Base-by-base conservation (phyloP, 2,888 invertebrate species). In the Athrips mouffetella region DNA sequence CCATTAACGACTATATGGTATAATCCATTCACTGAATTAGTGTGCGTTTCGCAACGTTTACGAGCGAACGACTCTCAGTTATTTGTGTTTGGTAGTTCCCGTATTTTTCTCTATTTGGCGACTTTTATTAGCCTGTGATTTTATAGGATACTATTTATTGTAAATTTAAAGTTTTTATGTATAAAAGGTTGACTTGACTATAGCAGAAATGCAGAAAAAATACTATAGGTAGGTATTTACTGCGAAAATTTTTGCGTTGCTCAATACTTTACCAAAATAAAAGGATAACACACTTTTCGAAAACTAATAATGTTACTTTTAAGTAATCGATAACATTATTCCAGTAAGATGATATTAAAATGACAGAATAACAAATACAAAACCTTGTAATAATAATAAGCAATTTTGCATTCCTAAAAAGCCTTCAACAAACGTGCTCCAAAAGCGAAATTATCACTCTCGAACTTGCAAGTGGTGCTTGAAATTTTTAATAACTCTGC, bases 401-500 rank as follows among this genome's bases (percentile, higher is more conserved):
- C n/a, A n/a, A n/a, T n/a, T n/a, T n/a, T n/a, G n/a, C n/a, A n/a
- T n/a, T n/a, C n/a, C n/a, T n/a, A n/a, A n/a, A n/a, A n/a, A n/a
- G n/a, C n/a, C 5, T 23, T 23, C 7, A 5, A 23, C 35, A 35
- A 8, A 35, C 18, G 35, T 35, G 35, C 20, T 18, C 15, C 35
- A 18, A 20, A 35, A 18, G 8, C 35, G 18, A 18, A 35, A 33
- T 15, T 33, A 16, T 18, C 35, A 3, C 35, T 13, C 35, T 35
- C 35, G 18, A 20, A 35, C 20, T 35, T 35, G 16, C 10, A 35
- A 35, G 35, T 35, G 35, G 35, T 35, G 35, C 18, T 35, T 35
- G 35, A 35, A 35, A 35, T 18, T 35, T 35, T 35, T 54, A 56
- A 58, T 57, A 51, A 50, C 45, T 44, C 76, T 65, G 74, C 70